A percentile compares a stretch with the other conserved stretches of the same genome.
Conservation (phyloP, 37 sponge, comb jelly and placozoan genomes). For the Geodia barretti region DNA sequence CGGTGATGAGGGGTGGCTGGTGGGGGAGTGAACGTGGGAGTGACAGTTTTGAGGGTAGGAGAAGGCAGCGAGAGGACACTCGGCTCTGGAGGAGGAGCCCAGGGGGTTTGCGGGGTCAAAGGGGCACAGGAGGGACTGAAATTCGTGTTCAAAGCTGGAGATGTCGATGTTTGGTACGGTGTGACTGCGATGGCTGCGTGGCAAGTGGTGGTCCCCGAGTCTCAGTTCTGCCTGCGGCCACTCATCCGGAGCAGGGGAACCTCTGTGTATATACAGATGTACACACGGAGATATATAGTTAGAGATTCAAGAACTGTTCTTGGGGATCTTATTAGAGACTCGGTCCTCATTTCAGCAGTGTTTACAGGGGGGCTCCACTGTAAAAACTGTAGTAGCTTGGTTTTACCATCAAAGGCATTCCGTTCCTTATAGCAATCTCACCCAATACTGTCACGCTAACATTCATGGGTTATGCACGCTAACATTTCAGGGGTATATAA, state of each 20-base stretch:
- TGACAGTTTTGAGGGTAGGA: background rate
- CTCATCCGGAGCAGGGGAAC: conserved; percentile 32
- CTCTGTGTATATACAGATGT: no score
- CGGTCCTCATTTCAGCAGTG: no score
- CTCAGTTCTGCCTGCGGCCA: conserved; percentile 39
- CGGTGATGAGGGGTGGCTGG: background rate
- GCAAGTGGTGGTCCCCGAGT: background rate
- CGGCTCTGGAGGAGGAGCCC: background rate
- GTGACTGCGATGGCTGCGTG: background rate
- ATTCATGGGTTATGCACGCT: no score
- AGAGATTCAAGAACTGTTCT: no score
- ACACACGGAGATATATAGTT: no score
- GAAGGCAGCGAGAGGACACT: background rate
- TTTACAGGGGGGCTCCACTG: no score
- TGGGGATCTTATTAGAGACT: no score
- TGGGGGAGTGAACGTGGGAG: background rate
- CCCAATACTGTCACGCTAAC: no score
- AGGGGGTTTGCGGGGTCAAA: background rate
- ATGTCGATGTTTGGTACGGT: background rate
- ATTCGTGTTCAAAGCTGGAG: background rate
- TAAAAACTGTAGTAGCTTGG: no score
- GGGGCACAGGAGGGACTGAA: background rate
- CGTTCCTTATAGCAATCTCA: no score
- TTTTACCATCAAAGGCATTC: no score
- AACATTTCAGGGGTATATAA: background rate